Evolutionary conservation across 2,113 vertebrate genomes (phyloP), one percentile per base, ranked within the genome.

Genomic region (Scophthalmus maximus): DNA sequence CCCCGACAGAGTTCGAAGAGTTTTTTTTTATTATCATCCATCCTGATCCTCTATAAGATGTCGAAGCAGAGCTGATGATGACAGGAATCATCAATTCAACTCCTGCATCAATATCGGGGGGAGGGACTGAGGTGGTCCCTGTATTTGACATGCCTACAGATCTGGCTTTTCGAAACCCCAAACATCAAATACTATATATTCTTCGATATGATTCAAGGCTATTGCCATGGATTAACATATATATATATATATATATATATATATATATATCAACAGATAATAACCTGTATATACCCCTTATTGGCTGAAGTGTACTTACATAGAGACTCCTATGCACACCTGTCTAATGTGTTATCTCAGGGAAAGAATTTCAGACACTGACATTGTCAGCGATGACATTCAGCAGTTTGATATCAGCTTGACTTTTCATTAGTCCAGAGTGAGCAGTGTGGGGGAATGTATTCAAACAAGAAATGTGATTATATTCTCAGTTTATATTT

Each of bases 351-450:
- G 6, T 47, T 3, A 47, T 47, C 47, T 51, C 5, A 14, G 42
- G 7, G 18, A 44, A 2, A 71, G 56, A 58, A 30, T 50, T 73
- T 78, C 26, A 67, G 44, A n/a, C n/a, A n/a, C n/a, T n/a, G n/a
- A n/a, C n/a, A n/a, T n/a, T n/a, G n/a, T 63, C 68, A 59, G 69
- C 11, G 38, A 61, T 66, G 51, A 51, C 72, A 79, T 66, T 65
- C 36, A 60, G 27, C 36, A 26, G 67, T 88, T 65, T 78, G 59
- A 84, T 61, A 64, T 42, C 5, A 25, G 61, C 46, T 65, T 44
- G 32, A 78, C 77, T 85, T 83, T 77, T 71, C 34, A 70, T 85
- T 75, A 73, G 23, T 61, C 79, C 46, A 82, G 77, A 85, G 76
- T 40, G 59, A 73, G 20, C 20, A 14, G 34, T 36, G 59, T 76